Conservation (phyloP, 2,113 vertebrate genomes). For the Malurus melanocephalus region DNA sequence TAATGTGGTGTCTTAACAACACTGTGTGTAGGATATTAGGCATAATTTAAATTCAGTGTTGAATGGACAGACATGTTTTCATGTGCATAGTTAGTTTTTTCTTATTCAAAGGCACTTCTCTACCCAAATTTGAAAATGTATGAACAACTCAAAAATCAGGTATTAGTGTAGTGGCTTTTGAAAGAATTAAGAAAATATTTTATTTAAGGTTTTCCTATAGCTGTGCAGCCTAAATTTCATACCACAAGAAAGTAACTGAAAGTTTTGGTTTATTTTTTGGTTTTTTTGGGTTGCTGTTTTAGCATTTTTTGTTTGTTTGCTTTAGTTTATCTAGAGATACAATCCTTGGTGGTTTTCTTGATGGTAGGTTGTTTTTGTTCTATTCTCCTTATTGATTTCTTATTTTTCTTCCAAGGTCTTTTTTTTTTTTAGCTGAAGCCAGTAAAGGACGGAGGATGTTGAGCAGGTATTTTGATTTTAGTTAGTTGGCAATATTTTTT, state of each 20-base stretch:
- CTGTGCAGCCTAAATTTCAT: not conserved
- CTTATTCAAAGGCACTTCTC: not conserved
- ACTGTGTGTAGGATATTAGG: not conserved
- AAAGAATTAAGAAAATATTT: not conserved
- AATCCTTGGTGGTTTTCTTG: rapidly evolving
- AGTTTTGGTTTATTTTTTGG: rapidly evolving
- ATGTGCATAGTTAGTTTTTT: not conserved
- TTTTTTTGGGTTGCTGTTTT: not conserved
- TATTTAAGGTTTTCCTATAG: no score
- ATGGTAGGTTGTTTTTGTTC: not conserved
- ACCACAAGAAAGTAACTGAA: not conserved
- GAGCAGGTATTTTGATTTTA: not conserved
- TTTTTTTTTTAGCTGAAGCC: not conserved
- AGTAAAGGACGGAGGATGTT: not conserved
- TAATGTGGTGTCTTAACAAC: not conserved
- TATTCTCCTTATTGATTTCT: not conserved
- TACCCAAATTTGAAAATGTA: not conserved
- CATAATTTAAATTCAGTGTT: not conserved
- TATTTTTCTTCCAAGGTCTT: rapidly evolving
- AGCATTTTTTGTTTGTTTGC: not conserved
- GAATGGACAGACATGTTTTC: not conserved
- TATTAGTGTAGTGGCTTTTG: not conserved
- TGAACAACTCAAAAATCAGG: not conserved
- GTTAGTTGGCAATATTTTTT: not conserved
- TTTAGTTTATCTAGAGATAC: not conserved